Conservation (phyloP, 2,888 invertebrate species). For the Galeopsomyia nigrocyanea region DNA sequence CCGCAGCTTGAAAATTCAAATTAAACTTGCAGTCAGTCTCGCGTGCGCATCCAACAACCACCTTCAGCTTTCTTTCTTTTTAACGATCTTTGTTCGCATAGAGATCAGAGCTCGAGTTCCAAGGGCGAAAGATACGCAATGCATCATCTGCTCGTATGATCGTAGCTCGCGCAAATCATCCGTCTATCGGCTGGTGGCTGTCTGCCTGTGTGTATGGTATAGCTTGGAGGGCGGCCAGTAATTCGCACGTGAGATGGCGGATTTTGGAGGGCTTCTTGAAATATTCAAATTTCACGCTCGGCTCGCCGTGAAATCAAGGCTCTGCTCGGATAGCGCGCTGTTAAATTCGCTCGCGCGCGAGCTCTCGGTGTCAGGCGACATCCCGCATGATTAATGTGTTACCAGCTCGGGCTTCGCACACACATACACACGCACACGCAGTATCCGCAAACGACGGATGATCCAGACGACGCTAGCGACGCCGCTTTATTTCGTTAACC, state of each 20-base stretch:
- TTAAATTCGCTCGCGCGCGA: slow-evolving; percentile 45
- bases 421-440: slow-evolving; percentile 39
- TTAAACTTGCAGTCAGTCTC: slow-evolving; percentile 5
- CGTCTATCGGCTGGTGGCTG: neutral
- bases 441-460: slow-evolving; percentile 48
- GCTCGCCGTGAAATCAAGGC: slow-evolving; percentile 57
- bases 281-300: slow-evolving; percentile 53
- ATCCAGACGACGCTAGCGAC: slow-evolving; percentile 29
- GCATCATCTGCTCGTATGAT: too few species aligned
- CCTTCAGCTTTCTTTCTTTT: neutral
- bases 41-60: neutral
- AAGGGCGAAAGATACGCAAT: too few species aligned
- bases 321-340: slow-evolving; percentile 32
- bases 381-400: slow-evolving; percentile 59
- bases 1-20: neutral
- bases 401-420: slow-evolving; percentile 47
- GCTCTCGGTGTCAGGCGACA: slow-evolving; percentile 47
- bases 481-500: slow-evolving; percentile 59
- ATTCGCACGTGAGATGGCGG: too few species aligned
- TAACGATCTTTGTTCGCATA: too few species aligned
- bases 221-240: too few species aligned
- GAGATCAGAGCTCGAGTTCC: too few species aligned
- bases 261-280: slow-evolving; percentile 5
- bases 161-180: too few species aligned
- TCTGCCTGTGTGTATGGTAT: neutral